Conservation (phyloP, 2,888 invertebrate species). For the Drosophila kuntzei region DNA sequence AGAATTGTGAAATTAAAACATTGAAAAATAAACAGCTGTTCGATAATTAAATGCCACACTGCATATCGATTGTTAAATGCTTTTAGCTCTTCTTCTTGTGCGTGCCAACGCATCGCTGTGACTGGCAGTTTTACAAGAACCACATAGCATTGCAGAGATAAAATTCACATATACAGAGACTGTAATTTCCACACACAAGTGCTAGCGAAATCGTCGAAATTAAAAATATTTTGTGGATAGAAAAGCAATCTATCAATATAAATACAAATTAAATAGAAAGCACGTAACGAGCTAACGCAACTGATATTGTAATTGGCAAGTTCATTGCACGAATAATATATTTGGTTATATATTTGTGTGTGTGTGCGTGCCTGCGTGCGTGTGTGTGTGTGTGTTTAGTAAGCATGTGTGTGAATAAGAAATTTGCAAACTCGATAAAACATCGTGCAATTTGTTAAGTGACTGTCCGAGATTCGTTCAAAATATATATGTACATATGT, state of each 20-base stretch:
- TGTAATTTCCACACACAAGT: slow-evolving; percentile 63
- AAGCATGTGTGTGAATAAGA: slow-evolving; percentile 62
- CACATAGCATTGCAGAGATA: slow-evolving; percentile 64
- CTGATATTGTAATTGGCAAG: slow-evolving; percentile 71
- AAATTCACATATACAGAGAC: slow-evolving; percentile 69
- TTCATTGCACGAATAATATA: slow-evolving; percentile 80
- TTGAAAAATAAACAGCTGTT: slow-evolving; percentile 14
- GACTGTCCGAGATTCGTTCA: slow-evolving; percentile 35
- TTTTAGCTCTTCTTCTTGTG: slow-evolving; percentile 31
- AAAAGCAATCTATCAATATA: slow-evolving; percentile 25
- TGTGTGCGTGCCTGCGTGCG: slow-evolving; percentile 32
- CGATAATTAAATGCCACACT: slow-evolving; percentile 34
- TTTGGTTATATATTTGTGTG: slow-evolving; percentile 71
- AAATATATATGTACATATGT: slow-evolving; percentile 11
- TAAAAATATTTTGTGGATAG: slow-evolving; percentile 39
- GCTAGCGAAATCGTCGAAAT: slow-evolving; percentile 43
- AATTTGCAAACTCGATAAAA: slow-evolving; percentile 68
- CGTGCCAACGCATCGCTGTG: slow-evolving; percentile 50
- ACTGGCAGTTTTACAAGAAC: slow-evolving; percentile 62
- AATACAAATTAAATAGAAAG: slow-evolving; percentile 31
- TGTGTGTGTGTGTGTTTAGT: slow-evolving; percentile 38
- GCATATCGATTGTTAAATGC: slow-evolving; percentile 34
- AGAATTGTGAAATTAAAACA: background rate
- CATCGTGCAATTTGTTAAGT: slow-evolving; percentile 61
- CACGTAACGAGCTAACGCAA: slow-evolving; percentile 27